Evolutionary conservation across 2,113 vertebrate species (phyloP), one percentile per base, ranked within the genome.

Genomic region (Grammomys dolichurus): DNA sequence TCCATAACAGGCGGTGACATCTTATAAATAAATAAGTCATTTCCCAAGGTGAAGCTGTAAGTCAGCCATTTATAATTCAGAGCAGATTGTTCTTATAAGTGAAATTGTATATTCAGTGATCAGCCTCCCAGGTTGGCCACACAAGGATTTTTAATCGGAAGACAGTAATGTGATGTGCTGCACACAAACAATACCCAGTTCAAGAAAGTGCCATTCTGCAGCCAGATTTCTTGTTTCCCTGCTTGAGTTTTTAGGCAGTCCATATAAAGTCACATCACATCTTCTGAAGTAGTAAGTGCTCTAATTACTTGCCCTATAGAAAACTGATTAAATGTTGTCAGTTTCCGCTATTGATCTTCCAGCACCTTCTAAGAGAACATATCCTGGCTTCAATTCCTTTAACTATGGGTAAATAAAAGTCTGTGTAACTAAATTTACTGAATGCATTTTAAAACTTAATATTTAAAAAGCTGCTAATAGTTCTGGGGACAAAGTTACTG

Each of bases 71-170:
- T 78, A 46, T 85, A 95, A 95, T 58, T 93, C 93, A 72, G 78
- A 96, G 65, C 84, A 96, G 75, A 90, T 94, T 93, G 51, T 95
- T 93, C 94, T 90, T 77, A n/a, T 60, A 91, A 84, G n/a, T 63
- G 51, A 90, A 91, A 93, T 36, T 87, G 86, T 87, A 92, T 60
- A 94, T 78, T 78, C n/a, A 13, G 46, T 40, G 51, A 91, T 73
- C 91, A 93, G 84, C 72, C 78, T 95, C 70, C 58, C 91, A 78
- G 58, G 17, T 69, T 56, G 60, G 63, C 91, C 87, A 93, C 65
- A 86, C 46, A 89, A 93, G 51, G 4, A 46, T 89, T 93, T 94
- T 46, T 90, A 82, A 73, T 72, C 51, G 75, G 67, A 75, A 92
- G 48, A 78, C 31, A 28, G 26, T 54, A 63, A 36, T 3, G 26